Percentiles rank a stretch among this genome's conserved stretches.
phyloP scores from a whole-genome alignment of 1,140 invertebrate species.

The Episyrphus balteatus region DNA sequence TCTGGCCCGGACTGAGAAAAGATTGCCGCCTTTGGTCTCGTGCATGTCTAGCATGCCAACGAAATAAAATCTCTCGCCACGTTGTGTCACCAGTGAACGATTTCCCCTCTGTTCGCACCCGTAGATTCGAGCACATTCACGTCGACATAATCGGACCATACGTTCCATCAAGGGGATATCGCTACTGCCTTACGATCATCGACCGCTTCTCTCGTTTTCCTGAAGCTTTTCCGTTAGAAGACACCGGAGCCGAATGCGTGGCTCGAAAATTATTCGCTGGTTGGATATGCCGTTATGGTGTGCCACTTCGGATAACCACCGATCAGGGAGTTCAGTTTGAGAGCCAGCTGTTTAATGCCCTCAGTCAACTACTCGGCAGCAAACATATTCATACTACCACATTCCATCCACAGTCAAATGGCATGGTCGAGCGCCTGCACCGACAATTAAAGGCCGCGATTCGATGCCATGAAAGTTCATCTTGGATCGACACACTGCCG shows the following conservation, averaged over 20 bases:
- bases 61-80: background rate
- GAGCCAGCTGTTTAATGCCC: constrained; percentile 16
- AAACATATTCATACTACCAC: constrained; percentile 25
- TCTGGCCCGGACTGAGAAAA: constrained; percentile 1
- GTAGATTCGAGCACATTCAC: no score
- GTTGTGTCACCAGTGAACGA: no score
- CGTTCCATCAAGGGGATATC: constrained; percentile 18
- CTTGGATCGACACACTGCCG: constrained; percentile 13
- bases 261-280: constrained; percentile 9
- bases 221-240: constrained; percentile 27
- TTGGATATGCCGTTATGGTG: constrained; percentile 28
- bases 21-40: background rate
- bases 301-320: constrained; percentile 20
- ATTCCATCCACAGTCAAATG: constrained; percentile 33
- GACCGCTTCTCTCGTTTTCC: constrained; percentile 38
- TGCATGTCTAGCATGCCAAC: constrained; percentile 1
- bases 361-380: constrained; percentile 15
- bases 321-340: constrained; percentile 35
- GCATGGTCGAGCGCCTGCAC: constrained; percentile 36
- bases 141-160: constrained; percentile 10
- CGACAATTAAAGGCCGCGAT: constrained; percentile 34
- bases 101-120: no score
- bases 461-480: constrained; percentile 4
- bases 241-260: constrained; percentile 27
- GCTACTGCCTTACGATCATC: constrained; percentile 37